phyloP scores from a whole-genome alignment of 1,140 invertebrate species.

The Phthorimaea operculella region DNA sequence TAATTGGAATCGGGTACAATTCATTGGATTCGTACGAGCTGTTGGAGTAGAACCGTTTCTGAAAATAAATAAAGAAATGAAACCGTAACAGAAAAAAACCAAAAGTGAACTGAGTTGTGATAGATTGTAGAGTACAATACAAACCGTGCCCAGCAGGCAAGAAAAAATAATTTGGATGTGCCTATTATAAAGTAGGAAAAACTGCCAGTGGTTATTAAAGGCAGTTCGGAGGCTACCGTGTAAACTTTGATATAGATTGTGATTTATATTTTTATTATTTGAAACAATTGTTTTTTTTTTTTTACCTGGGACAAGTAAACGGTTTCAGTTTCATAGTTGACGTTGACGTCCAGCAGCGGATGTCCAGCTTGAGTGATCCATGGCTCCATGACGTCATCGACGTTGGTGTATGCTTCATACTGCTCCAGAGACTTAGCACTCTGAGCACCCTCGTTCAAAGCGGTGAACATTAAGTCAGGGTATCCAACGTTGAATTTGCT shows the following conservation, averaged over 20 bases:
- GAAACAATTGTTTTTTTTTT: no score
- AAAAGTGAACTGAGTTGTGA: no score
- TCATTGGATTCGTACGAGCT: slow-evolving; percentile 35
- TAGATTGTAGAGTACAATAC: no score
- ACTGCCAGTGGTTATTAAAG: no score
- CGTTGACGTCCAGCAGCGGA: slow-evolving; percentile 71
- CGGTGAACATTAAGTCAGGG: slow-evolving; percentile 72
- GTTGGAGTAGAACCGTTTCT: slow-evolving; percentile 53
- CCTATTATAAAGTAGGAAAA: no score
- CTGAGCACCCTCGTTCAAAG: slow-evolving; percentile 65
- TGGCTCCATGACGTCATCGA: slow-evolving; percentile 70
- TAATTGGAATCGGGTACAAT: slow-evolving; percentile 73
- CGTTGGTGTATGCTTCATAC: slow-evolving; percentile 25
- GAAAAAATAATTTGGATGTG: no score
- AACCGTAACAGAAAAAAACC: no score
- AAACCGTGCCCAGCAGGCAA: no score
- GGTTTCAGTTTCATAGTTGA: slow-evolving; percentile 47
- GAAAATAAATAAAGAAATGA: slow-evolving; percentile 17
- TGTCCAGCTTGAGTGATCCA: slow-evolving; percentile 79
- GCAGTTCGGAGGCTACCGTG: no score
- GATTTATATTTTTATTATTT: no score
- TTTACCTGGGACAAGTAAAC: slow-evolving; percentile 64
- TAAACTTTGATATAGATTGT: no score
- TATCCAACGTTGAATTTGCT: slow-evolving; percentile 69
- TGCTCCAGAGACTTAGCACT: slow-evolving; percentile 28